A percentile compares a stretch with the other conserved stretches of the same genome.
Evolutionary conservation across 37 sponge, comb jelly and placozoan species (phyloP).

Genomic region (Ephydatia muelleri): DNA sequence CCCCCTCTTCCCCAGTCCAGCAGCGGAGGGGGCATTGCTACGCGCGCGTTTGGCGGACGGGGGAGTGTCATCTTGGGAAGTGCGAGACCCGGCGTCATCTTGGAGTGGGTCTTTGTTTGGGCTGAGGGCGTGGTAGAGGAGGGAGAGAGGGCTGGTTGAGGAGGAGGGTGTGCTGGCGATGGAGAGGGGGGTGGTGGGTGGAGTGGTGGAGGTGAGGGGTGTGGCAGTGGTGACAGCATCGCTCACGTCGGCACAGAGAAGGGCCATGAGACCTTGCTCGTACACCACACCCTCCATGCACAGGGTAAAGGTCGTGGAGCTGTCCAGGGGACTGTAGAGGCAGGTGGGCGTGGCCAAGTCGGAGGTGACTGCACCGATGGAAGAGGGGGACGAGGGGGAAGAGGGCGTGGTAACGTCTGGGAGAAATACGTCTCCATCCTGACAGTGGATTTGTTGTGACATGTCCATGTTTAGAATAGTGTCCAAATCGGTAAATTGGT

Average conservation of each 20-base stretch:
- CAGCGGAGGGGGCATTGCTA: neutral
- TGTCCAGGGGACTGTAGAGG: no score
- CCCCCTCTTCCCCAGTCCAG: neutral
- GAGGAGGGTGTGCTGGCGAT: no score
- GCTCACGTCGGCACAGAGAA: neutral
- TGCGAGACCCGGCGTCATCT: neutral
- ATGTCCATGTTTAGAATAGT: neutral
- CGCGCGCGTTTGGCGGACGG: neutral
- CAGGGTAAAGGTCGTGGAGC: neutral
- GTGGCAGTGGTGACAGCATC: neutral
- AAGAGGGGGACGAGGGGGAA: neutral
- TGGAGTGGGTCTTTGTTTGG: neutral
- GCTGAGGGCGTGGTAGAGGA: neutral
- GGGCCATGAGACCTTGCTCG: neutral
- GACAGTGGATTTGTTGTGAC: neutral
- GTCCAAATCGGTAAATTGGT: conserved; percentile 23
- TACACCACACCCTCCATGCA: no score
- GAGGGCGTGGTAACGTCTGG: neutral
- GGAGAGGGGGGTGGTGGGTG: neutral
- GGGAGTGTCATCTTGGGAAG: neutral
- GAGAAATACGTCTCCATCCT: conserved; percentile 4
- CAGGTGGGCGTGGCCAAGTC: no score
- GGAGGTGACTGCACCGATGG: no score
- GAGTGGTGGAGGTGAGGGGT: neutral
- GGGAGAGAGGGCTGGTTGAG: neutral